These are phyloP conservation scores for Eustalomyia histrio DNA, from an alignment of 2,888 invertebrate species.

Conservation along the genomic window DNA sequence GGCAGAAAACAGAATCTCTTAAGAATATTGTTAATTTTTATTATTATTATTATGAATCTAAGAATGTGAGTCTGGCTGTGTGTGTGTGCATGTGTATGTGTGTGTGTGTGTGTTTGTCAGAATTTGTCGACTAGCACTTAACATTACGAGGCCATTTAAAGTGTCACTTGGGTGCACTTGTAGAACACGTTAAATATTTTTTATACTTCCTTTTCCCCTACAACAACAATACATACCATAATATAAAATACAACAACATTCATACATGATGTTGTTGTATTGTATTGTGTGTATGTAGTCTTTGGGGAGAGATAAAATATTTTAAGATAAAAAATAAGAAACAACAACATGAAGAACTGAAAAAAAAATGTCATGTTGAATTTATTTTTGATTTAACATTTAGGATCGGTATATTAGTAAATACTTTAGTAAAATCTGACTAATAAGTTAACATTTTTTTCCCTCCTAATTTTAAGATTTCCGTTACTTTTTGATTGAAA, in stretches of 20 bases:
- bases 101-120: neutral
- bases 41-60: neutral
- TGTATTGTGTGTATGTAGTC: neutral
- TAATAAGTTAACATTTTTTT: too few species aligned
- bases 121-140: conserved; percentile 24
- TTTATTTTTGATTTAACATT: neutral
- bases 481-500: too few species aligned
- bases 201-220: conserved; percentile 16
- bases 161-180: conserved; percentile 64
- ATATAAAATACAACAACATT: too few species aligned
- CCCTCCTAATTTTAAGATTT: too few species aligned
- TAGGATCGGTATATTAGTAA: too few species aligned
- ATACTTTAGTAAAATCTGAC: too few species aligned
- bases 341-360: neutral
- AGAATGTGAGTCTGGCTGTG: neutral
- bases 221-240: too few species aligned
- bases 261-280: conserved; percentile 2
- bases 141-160: conserved; percentile 58
- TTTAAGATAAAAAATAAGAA: neutral
- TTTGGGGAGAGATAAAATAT: neutral
- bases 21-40: neutral
- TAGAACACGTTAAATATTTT: conserved; percentile 58
- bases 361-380: neutral
- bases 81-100: neutral
- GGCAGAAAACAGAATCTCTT: neutral